These are phyloP conservation scores for Cepaea hortensis DNA, from an alignment of 2,888 invertebrate species.

Conservation along the genomic window DNA sequence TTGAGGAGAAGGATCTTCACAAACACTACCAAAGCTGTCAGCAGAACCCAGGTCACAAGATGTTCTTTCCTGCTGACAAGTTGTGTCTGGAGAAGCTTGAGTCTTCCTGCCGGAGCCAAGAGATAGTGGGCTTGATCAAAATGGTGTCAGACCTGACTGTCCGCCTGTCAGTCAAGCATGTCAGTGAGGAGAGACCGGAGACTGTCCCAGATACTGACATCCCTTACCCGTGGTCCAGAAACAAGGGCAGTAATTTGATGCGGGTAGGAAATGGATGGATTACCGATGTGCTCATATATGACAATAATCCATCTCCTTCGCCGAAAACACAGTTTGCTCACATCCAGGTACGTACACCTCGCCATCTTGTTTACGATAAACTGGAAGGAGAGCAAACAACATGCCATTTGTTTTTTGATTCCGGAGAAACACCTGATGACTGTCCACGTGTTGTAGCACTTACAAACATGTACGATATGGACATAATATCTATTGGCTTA, in stretches of 20 bases:
- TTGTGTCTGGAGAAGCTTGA: too few species aligned
- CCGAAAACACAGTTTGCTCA: not conserved
- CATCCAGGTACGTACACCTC: not conserved
- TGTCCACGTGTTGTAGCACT: not conserved
- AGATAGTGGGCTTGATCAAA: not conserved
- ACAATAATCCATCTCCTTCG: not conserved
- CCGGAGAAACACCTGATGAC: not conserved
- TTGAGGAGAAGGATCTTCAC: too few species aligned
- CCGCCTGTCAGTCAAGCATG: slow-evolving; percentile 11
- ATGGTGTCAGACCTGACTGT: not conserved
- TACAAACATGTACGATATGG: not conserved
- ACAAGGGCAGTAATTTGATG: not conserved
- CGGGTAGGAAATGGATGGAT: not conserved
- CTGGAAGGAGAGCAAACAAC: not conserved
- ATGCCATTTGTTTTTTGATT: not conserved
- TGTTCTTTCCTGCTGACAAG: too few species aligned
- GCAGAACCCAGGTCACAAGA: too few species aligned
- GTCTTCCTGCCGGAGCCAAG: too few species aligned
- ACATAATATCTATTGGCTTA: too few species aligned
- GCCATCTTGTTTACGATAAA: not conserved
- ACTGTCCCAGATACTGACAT: not conserved
- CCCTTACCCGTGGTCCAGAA: not conserved
- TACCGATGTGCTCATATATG: not conserved
- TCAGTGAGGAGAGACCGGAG: not conserved
- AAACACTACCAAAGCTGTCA: too few species aligned